Evolutionary conservation across 2,113 vertebrate genomes (phyloP), one percentile per base, ranked within the genome.

Genomic region (Aplodontia rufa): DNA sequence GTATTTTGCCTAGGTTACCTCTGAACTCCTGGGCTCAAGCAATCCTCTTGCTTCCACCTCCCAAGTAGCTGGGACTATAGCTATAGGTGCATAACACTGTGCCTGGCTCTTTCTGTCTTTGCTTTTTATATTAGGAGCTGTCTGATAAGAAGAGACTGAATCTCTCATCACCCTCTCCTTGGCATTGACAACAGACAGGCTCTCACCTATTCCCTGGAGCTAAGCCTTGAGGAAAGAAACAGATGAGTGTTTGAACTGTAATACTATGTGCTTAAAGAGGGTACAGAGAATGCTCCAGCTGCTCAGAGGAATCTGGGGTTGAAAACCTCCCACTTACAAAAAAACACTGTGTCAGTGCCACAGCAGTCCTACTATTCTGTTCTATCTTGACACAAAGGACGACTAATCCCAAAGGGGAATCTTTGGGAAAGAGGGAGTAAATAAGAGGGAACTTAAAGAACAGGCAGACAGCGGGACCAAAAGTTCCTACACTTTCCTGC

Each of bases 331-430:
- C 20, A 6, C 22, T 53, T 32, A 30, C 75, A 82, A 85, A 83
- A 90, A 93, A 94, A 94, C 91, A 94, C 16, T 93, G 95, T 96
- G 62, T 93, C 92, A 53, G 74, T 35, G 72, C 71, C 0, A 62
- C 20, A 87, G 42, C 51, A 40, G 30, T 40, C 24, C 76, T n/a
- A 55, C 37, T 85, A 60, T 66, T 68, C 32, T 58, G 53, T 93
- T 51, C 74, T 55, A 79, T 30, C 20, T 87, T 79, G 89, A 51
- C 49, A 91, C 88, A 96, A 95, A 82, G 82, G 75, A 86, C 20
- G 96, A 55, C 49, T 91, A 91, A 91, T 74, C 74, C 58, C 78
- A 79, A 79, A 87, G 37, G 60, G 32, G n/a, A 40, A 55, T 74
- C 78, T 93, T 95, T 49, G 40, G 82, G 62, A 68, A 86, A 91